Percentiles rank a stretch among this genome's conserved stretches.
phyloP scores from a whole-genome alignment of 2,888 invertebrate genomes.

The Flabesymbios commensalis region DNA sequence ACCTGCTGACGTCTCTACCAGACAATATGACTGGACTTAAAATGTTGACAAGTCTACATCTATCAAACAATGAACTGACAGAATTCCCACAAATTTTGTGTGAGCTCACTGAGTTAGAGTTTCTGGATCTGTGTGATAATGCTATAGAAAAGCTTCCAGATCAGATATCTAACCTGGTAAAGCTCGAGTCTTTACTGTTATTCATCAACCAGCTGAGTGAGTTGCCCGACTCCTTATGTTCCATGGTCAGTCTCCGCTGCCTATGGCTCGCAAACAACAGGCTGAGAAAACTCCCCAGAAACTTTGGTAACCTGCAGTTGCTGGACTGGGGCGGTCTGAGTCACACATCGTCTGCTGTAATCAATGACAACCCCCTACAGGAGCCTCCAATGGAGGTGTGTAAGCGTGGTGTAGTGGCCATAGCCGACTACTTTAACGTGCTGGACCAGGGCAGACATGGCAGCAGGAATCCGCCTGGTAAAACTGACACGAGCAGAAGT shows the following conservation, averaged over 20 bases:
- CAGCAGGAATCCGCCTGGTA: too few species aligned
- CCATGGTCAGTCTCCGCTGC: conserved; percentile 54
- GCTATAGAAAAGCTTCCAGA: conserved; percentile 45
- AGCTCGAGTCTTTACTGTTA: conserved; percentile 56
- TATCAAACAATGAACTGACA: conserved; percentile 59
- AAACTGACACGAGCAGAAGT: too few species aligned
- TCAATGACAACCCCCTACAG: conserved; percentile 55
- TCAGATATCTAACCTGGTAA: conserved; percentile 52
- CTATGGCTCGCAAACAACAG: conserved; percentile 62
- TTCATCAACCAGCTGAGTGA: conserved; percentile 55
- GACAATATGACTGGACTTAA: conserved; percentile 45
- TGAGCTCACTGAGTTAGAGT: conserved; percentile 48
- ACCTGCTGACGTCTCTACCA: conserved; percentile 48
- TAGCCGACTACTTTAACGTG: conserved; percentile 46
- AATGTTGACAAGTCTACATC: conserved; percentile 47
- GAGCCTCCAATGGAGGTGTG: conserved; percentile 59
- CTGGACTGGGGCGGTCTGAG: conserved; percentile 53
- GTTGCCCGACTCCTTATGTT: conserved; percentile 56
- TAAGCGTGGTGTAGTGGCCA: conserved; percentile 52
- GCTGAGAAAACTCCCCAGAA: conserved; percentile 49
- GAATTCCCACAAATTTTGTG: conserved; percentile 53
- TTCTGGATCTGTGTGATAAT: conserved; percentile 62
- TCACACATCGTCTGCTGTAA: conserved; percentile 50
- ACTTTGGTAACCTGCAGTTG: conserved; percentile 49
- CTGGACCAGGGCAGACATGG: not conserved